Conservation (phyloP, 2,113 vertebrate species). For the Craseonycteris thonglongyai region DNA sequence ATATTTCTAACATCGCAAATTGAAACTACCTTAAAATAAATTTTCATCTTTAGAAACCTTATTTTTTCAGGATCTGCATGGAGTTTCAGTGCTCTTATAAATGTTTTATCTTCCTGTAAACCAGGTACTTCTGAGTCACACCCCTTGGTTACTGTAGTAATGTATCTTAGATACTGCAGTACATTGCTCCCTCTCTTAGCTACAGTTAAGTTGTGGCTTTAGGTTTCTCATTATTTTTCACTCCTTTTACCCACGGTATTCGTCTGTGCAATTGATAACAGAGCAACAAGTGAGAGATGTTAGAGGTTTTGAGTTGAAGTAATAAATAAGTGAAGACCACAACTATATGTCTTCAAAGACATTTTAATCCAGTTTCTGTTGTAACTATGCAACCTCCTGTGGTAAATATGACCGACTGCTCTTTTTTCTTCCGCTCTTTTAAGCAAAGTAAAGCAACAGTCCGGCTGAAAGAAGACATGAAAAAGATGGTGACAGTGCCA, state of each 20-base stretch:
- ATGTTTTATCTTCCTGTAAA: background rate
- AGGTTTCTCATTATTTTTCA: background rate
- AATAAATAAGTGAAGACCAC: background rate
- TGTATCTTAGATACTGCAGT: slow-evolving; percentile 1
- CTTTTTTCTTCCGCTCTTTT: slow-evolving; percentile 73
- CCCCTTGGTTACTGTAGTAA: slow-evolving; percentile 29
- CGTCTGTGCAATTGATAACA: background rate
- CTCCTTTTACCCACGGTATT: background rate
- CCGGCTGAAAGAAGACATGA: slow-evolving; percentile 91
- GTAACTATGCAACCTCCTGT: slow-evolving; percentile 48
- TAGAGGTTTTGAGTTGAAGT: background rate
- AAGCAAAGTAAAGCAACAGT: slow-evolving; percentile 89
- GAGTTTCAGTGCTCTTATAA: background rate
- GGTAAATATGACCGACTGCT: slow-evolving; percentile 72
- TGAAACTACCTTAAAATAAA: background rate
- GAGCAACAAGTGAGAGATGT: background rate
- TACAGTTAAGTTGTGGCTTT: slow-evolving; percentile 44
- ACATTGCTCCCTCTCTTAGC: slow-evolving; percentile 23
- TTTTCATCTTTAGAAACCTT: background rate
- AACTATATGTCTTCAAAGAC: background rate
- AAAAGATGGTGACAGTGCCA: slow-evolving; percentile 85
- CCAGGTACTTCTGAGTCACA: background rate
- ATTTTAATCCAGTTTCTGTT: background rate
- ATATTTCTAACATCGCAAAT: background rate
- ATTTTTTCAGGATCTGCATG: background rate